Evolutionary conservation across 2,888 invertebrate species (phyloP).

Genomic region (Pandemis corylana): DNA sequence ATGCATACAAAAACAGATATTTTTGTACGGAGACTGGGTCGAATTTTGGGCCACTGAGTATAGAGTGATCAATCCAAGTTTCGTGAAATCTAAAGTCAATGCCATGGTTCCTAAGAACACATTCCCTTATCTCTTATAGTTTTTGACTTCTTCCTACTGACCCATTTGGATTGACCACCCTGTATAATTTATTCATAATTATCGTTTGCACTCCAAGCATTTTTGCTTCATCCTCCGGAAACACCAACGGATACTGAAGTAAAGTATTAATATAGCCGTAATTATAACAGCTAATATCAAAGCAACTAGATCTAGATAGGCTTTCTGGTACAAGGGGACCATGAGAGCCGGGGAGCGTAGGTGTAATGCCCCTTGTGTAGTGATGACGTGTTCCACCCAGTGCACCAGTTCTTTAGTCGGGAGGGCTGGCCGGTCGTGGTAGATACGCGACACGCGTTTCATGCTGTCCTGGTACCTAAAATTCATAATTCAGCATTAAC

Average conservation of each 20-base stretch:
- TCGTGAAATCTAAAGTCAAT: too few species aligned
- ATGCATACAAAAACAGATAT: too few species aligned
- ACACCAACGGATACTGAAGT: slow-evolving; percentile 36
- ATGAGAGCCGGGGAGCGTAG: slow-evolving; percentile 42
- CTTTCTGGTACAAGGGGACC: slow-evolving; percentile 31
- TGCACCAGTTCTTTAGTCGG: slow-evolving; percentile 41
- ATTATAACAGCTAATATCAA: slow-evolving; percentile 29
- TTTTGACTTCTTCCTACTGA: too few species aligned
- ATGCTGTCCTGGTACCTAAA: slow-evolving; percentile 37
- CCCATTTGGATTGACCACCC: too few species aligned
- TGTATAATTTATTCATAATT: neutral
- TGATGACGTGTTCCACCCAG: slow-evolving; percentile 42
- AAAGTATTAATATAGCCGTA: slow-evolving; percentile 18
- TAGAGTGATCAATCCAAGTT: too few species aligned
- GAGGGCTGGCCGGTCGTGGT: slow-evolving; percentile 40
- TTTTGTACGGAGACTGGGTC: too few species aligned
- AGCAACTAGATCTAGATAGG: slow-evolving; percentile 35
- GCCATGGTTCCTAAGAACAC: too few species aligned
- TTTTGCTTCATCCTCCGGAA: slow-evolving; percentile 30
- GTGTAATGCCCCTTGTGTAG: slow-evolving; percentile 35
- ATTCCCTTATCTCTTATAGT: too few species aligned
- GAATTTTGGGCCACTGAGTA: too few species aligned
- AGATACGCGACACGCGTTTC: slow-evolving; percentile 36
- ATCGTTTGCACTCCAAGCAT: slow-evolving; percentile 25
- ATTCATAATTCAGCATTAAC: neutral